Percentiles rank a stretch among this genome's conserved stretches.
Conservation (phyloP, 1,140 invertebrate species). For the Dreissena rostriformis region DNA sequence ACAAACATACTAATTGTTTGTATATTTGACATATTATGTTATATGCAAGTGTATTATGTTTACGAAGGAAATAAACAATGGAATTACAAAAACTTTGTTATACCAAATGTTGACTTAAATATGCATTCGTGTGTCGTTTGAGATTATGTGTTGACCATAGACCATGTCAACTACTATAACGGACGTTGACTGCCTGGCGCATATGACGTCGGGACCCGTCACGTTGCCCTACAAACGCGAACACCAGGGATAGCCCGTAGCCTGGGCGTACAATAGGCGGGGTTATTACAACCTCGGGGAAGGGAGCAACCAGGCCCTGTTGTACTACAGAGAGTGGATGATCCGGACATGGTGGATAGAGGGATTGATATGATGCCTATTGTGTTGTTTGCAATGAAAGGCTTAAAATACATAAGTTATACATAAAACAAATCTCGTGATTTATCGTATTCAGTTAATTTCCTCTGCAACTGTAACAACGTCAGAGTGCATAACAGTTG, state of each 20-base stretch:
- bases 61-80: too few relatives aligned
- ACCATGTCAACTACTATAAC: conserved; percentile 59
- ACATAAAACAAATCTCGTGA: too few relatives aligned
- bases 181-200: conserved; percentile 53
- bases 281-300: conserved; percentile 70
- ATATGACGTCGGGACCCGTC: conserved; percentile 35
- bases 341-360: not conserved
- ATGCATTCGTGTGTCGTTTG: not conserved
- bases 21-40: too few relatives aligned
- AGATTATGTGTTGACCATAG: conserved; percentile 59
- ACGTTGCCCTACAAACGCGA: conserved; percentile 57
- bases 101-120: too few relatives aligned
- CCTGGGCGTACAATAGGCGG: conserved; percentile 54
- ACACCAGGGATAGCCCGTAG: conserved; percentile 58
- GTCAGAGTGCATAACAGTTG: too few relatives aligned
- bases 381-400: too few relatives aligned
- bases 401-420: too few relatives aligned
- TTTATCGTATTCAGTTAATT: too few relatives aligned
- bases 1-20: too few relatives aligned
- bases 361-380: not conserved
- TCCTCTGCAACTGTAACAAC: too few relatives aligned
- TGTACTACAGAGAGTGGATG: conserved; percentile 41
- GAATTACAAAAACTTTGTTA: too few relatives aligned
- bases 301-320: conserved; percentile 57
- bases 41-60: too few relatives aligned